Conservation (phyloP, 2,797 vertebrate species). For the Halcyon badia region DNA sequence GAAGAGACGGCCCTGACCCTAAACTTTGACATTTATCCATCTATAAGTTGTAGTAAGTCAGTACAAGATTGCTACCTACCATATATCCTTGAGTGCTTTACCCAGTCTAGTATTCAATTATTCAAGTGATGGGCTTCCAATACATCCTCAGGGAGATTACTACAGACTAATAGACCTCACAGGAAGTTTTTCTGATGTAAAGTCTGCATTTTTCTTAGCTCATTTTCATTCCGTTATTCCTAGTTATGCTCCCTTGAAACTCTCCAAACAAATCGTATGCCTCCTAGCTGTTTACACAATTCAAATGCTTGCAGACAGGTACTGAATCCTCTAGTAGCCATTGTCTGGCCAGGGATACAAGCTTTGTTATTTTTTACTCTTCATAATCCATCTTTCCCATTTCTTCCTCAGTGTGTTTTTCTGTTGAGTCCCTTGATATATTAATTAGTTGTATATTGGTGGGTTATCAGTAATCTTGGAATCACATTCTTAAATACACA, state of each 20-base stretch:
- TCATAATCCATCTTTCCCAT: not conserved
- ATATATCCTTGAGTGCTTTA: not conserved
- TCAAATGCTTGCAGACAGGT: not conserved
- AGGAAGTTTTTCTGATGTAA: constrained; percentile 28
- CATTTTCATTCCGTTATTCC: not conserved
- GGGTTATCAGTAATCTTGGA: not conserved
- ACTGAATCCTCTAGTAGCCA: not conserved
- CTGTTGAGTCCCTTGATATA: not conserved
- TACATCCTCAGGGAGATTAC: not conserved
- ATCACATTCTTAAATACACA: not conserved
- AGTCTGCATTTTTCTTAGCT: constrained; percentile 14
- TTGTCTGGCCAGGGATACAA: not conserved
- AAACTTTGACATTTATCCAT: not conserved
- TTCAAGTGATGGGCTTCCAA: not conserved
- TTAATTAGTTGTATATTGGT: not conserved
- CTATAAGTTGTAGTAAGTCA: not conserved
- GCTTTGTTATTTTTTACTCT: not conserved
- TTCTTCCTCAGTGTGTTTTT: not conserved
- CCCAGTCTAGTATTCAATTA: constrained; percentile 36
- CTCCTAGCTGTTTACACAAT: not conserved
- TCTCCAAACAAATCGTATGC: not conserved
- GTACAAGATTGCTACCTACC: constrained; percentile 1
- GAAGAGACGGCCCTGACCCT: no score
- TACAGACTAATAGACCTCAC: not conserved
- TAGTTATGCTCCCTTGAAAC: not conserved